Evolutionary conservation across 2,888 invertebrate genomes (phyloP), one percentile per base, ranked within the genome.

Genomic region (Pyrocoelia pectoralis): DNA sequence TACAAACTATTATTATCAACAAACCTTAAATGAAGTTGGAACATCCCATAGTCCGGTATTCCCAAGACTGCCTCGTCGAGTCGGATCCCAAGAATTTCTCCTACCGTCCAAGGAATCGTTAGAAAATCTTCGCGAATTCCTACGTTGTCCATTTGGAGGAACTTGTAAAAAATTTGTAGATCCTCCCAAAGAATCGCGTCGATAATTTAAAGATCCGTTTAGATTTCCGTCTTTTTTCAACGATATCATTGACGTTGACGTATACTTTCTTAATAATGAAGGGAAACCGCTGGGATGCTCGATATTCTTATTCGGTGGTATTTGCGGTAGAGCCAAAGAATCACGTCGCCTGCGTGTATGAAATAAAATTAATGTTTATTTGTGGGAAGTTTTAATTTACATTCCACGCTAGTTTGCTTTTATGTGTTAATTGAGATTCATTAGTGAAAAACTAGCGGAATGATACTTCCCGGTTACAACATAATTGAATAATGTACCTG

Each of bases 211-310:
- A 41, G 67, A 18, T 5, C 68, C 63, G 61, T 67, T 70, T 10
- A 66, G 43, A 14, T 49, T 61, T 5, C 56, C 61, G 50, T 79
- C 76, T 64, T 77, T 77, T 24, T 75, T 69, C 28, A 80, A 65
- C 1, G 79, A 79, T 10, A 75, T 75, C 33, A 72, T 77, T 2
- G 81, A 78, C 0, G 77, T 69, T 3, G 72, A 53, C 9, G 76
- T 70, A 69, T 88, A 88, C 57, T 87, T 85, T 0, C 91, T 83
- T 57, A 91, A 81, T 41, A 87, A 85, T 68, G 87, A 87, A 50
- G 91, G 89, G 75, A 91, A 92, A 18, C 86, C 84, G 15, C 90
- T 89, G 0, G 91, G 91, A 76, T 91, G 91, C 70, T 87, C 86
- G 67, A 89, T 70, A 69, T 88, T 89, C 2, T 84, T 83, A 66